phyloP scores from a whole-genome alignment of 2,113 vertebrate genomes.

The Riparia riparia region DNA sequence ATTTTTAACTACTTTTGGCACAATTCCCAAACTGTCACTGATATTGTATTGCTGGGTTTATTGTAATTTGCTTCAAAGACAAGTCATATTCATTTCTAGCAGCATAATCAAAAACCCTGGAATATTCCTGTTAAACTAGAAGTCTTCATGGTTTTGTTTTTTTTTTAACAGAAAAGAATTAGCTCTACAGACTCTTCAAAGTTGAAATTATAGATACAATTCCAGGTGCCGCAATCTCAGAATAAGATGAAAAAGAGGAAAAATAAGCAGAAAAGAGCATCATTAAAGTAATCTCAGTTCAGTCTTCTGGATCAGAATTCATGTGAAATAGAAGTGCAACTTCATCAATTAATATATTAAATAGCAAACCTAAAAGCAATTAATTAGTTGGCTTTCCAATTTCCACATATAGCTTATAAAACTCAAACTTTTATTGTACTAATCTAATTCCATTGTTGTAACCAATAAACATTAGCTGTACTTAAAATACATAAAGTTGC shows the following conservation, averaged over 20 bases:
- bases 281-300: not conserved
- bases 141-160: not conserved
- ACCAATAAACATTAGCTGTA: not conserved
- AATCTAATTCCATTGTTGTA: not conserved
- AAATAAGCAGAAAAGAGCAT: not conserved
- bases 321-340: not conserved
- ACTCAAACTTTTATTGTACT: not conserved
- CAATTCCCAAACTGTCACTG: not conserved
- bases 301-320: not conserved
- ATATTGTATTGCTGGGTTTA: not conserved
- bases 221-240: not conserved
- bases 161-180: not conserved
- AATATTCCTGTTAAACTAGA: not conserved
- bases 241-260: not conserved
- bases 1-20: not conserved
- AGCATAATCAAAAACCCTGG: not conserved
- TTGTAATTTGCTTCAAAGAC: not conserved
- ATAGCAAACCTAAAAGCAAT: not conserved
- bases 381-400: not conserved
- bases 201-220: not conserved
- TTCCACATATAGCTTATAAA: not conserved
- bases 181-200: not conserved
- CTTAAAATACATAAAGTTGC: not conserved
- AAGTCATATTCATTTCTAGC: not conserved
- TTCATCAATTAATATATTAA: not conserved